Evolutionary conservation across 2,113 vertebrate genomes (phyloP).

Genomic region (Dipodomys spectabilis): DNA sequence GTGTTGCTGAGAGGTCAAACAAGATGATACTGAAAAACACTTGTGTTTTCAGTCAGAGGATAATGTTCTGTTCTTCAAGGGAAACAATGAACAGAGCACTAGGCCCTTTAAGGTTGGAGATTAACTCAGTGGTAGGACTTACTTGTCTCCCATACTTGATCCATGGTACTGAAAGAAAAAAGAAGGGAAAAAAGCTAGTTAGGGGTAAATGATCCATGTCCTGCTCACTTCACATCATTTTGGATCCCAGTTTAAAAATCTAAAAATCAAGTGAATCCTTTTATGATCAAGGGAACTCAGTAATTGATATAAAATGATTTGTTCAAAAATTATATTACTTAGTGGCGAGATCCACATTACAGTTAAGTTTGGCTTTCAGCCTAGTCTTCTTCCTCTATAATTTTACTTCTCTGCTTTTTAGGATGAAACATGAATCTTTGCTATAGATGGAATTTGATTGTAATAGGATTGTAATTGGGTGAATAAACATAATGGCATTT

Average conservation of each 20-base stretch:
- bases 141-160: too few relatives aligned
- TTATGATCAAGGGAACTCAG: not conserved
- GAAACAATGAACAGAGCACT: not conserved
- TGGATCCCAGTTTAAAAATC: not conserved
- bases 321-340: not conserved
- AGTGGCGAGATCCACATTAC: not conserved
- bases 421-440: slow-evolving; percentile 28
- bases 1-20: not conserved
- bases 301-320: slow-evolving; percentile 31
- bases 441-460: slow-evolving; percentile 10
- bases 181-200: not conserved
- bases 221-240: not conserved
- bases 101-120: too few relatives aligned
- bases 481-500: not conserved
- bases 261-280: not conserved
- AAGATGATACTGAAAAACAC: not conserved
- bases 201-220: not conserved
- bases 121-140: too few relatives aligned
- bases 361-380: not conserved
- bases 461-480: slow-evolving; percentile 6
- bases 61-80: slow-evolving; percentile 20
- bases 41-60: not conserved
- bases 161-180: too few relatives aligned
- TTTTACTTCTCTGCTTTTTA: slow-evolving; percentile 29
- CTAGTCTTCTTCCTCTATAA: not conserved